Base-by-base conservation (phyloP, 1,140 invertebrate genomes). In the Caenorhabditis tropicalis region DNA sequence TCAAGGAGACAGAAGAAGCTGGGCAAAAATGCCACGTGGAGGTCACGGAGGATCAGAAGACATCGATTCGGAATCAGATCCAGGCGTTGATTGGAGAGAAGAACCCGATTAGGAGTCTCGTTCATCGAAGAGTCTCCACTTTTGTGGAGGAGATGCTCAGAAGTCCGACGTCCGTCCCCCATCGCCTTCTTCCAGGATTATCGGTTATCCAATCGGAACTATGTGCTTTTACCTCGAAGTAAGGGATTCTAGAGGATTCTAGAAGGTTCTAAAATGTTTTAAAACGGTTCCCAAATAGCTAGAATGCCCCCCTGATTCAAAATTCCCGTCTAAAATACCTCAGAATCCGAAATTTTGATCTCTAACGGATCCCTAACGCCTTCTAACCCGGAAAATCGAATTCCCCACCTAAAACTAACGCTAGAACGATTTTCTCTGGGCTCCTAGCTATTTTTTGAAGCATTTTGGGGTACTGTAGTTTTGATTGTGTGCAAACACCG, bases 161-260 rank as follows among this genome's bases (percentile, higher is more conserved):
- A 16, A 56, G 49, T 21, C 83, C 83, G 12, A 84, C 51, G 0
- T 51, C 58, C 6, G 53, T 70, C 15, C 74, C 83, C 2, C 70
- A 81, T 7, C 74, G 58, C 9, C 83, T 84, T n/a, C 58, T 65
- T 10, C 53, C 83, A 9, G 83, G 83, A 33, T 31, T 84, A 9
- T 84, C 83, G 0, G 83, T 84, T 10, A 84, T 84, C 43, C 58
- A 84, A 24, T 74, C 43, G 3, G 83, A 84, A 21, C 39, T 84
- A 0, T 79, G 65, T 80, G 53, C 83, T 39, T 65, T 84, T 15
- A 84, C 79, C 4, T 65, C 83, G 5, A 84, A 51, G 83, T 84
- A n/a, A 27, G 65, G 0, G 5, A 15, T 56, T 58, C 7, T 58
- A 31, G 15, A 12, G 5, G 16, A 33, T 19, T 82, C 19, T 36